Evolutionary conservation across 2,888 invertebrate genomes (phyloP).

Genomic region (Ophion slaviceki): DNA sequence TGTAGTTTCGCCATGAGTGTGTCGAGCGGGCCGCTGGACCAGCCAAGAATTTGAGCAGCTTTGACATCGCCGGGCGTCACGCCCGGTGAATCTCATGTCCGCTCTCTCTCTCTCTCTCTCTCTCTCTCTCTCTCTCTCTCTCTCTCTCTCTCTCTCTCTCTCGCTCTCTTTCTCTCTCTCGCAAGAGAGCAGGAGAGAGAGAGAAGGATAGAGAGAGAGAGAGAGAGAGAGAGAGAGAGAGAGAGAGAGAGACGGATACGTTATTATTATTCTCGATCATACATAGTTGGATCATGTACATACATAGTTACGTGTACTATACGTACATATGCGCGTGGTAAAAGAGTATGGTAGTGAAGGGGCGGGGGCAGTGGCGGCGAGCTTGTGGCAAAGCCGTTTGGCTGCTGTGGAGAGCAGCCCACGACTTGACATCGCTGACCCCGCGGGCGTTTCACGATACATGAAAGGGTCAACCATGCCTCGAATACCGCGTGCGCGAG

Average conservation of each 20-base stretch:
- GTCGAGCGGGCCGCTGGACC: not conserved
- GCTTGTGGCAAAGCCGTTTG: slow-evolving; percentile 71
- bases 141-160: too few relatives aligned
- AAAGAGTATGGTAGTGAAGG: not conserved
- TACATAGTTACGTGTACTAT: not conserved
- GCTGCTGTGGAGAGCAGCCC: slow-evolving; percentile 70
- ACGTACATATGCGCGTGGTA: slow-evolving; percentile 3
- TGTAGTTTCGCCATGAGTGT: not conserved
- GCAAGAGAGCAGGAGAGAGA: too few relatives aligned
- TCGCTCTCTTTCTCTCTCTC: too few relatives aligned
- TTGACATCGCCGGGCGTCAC: slow-evolving; percentile 63
- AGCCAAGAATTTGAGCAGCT: slow-evolving; percentile 41
- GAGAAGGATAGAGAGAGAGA: too few relatives aligned
- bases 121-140: too few relatives aligned
- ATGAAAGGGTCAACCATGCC: slow-evolving; percentile 76
- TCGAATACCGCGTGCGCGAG: slow-evolving; percentile 71
- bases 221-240: too few relatives aligned
- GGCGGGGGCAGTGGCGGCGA: slow-evolving; percentile 61
- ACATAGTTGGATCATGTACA: slow-evolving; percentile 32
- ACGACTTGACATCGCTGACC: slow-evolving; percentile 80
- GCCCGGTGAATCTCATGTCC: slow-evolving; percentile 55
- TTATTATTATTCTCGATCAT: slow-evolving; percentile 46
- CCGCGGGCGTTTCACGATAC: slow-evolving; percentile 77
- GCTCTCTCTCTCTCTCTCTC: slow-evolving; percentile 8
- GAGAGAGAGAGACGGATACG: too few relatives aligned